These are phyloP conservation scores for Stenolophus ochropezus DNA, from an alignment of 2,888 invertebrate genomes.

Conservation along the genomic window DNA sequence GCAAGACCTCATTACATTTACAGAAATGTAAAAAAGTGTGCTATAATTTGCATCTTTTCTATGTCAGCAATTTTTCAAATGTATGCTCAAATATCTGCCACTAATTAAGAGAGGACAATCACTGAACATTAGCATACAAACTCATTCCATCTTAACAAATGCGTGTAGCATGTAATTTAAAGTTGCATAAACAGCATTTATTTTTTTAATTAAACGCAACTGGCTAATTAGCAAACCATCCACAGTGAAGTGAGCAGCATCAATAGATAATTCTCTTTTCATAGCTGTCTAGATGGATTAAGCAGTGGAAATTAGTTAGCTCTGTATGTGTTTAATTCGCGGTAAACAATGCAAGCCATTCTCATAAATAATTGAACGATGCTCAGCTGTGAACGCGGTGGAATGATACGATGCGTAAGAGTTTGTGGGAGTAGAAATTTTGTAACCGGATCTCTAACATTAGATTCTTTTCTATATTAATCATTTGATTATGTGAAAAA, in stretches of 20 bases:
- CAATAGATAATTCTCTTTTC: conserved; percentile 30
- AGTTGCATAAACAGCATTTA: conserved; percentile 27
- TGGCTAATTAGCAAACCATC: conserved; percentile 8
- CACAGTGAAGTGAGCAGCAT: neutral
- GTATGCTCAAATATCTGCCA: neutral
- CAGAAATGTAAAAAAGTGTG: neutral
- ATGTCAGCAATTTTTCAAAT: conserved; percentile 10
- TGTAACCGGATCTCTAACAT: neutral
- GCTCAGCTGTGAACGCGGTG: neutral
- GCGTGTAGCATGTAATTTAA: conserved; percentile 33
- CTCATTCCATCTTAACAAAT: conserved; percentile 33
- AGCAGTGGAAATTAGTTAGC: conserved; percentile 22
- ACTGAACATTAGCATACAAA: conserved; percentile 16
- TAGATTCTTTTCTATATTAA: neutral
- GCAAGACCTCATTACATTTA: neutral
- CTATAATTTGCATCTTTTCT: neutral
- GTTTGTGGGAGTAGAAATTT: conserved; percentile 36
- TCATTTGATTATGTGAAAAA: neutral
- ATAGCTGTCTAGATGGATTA: conserved; percentile 8
- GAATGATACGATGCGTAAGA: neutral
- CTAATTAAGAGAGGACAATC: conserved; percentile 34
- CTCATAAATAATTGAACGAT: conserved; percentile 42
- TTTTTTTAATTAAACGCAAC: conserved; percentile 41
- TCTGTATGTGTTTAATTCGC: conserved; percentile 6
- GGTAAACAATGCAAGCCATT: conserved; percentile 11